Conservation (phyloP, 2,797 vertebrate species). For the Sternotherus odoratus region DNA sequence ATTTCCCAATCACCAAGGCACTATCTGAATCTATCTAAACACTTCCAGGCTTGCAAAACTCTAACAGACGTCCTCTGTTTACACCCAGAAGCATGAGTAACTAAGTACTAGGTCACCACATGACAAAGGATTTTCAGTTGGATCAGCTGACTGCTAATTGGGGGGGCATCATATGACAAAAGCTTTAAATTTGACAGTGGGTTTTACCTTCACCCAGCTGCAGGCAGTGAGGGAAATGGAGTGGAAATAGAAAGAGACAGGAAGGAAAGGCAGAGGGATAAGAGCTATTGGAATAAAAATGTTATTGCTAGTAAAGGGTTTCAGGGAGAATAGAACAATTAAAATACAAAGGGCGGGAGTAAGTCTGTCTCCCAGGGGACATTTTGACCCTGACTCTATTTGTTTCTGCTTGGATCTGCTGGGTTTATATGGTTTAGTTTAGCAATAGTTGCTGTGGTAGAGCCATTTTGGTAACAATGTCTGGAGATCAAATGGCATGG, state of each 20-base stretch:
- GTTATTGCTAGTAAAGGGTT: background rate
- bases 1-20: background rate
- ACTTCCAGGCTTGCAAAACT: background rate
- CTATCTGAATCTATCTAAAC: background rate
- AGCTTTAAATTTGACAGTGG: slow-evolving; percentile 66
- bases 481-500: background rate
- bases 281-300: background rate
- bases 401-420: background rate
- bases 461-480: background rate
- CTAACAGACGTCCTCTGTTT: background rate
- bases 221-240: background rate
- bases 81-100: slow-evolving; percentile 43
- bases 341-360: background rate
- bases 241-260: background rate
- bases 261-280: slow-evolving; percentile 28
- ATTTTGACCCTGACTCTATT: background rate
- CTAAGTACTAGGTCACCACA: slow-evolving; percentile 26
- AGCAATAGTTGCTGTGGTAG: background rate
- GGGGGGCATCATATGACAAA: slow-evolving; percentile 63
- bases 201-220: slow-evolving; percentile 44
- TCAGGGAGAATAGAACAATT: background rate
- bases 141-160: slow-evolving; percentile 68
- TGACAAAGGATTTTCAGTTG: slow-evolving; percentile 34
- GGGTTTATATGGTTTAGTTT: background rate
- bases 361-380: background rate